phyloP scores from a whole-genome alignment of 2,113 vertebrate genomes.

The Dromaius novaehollandiae region DNA sequence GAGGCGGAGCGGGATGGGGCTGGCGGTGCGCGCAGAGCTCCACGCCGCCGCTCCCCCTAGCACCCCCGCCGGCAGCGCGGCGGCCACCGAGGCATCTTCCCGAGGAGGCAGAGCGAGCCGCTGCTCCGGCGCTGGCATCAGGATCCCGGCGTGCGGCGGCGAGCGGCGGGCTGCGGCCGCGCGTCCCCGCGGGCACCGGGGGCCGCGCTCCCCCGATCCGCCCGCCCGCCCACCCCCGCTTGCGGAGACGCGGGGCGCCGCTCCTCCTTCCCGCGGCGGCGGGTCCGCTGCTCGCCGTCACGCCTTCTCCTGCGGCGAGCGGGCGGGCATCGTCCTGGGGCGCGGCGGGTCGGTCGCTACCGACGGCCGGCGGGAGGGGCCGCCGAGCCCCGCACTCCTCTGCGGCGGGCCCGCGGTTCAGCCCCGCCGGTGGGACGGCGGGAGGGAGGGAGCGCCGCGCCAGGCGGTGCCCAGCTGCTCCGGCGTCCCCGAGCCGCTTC shows the following conservation, averaged over 20 bases:
- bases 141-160: slow-evolving; percentile 29
- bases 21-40: slow-evolving; percentile 51
- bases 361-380: background rate
- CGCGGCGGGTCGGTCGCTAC: background rate
- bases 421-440: background rate
- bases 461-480: background rate
- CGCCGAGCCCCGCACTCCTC: slow-evolving; percentile 1
- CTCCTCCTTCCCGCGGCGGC: background rate
- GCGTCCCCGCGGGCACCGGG: background rate
- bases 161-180: background rate
- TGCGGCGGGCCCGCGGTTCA: background rate
- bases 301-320: background rate
- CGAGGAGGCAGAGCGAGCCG: slow-evolving; percentile 52
- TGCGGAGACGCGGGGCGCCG: background rate
- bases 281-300: background rate
- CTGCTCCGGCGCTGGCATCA: slow-evolving; percentile 64
- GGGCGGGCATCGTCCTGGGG: slow-evolving; percentile 27
- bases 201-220: background rate
- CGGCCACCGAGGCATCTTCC: slow-evolving; percentile 45
- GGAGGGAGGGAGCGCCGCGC: background rate
- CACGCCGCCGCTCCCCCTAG: slow-evolving; percentile 44
- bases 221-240: background rate
- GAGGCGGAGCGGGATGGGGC: slow-evolving; percentile 17
- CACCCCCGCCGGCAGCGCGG: slow-evolving; percentile 30
- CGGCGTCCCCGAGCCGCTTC: background rate